These are phyloP conservation scores for Arctopsyche grandis DNA, from an alignment of 1,140 invertebrate species.

Conservation along the genomic window DNA sequence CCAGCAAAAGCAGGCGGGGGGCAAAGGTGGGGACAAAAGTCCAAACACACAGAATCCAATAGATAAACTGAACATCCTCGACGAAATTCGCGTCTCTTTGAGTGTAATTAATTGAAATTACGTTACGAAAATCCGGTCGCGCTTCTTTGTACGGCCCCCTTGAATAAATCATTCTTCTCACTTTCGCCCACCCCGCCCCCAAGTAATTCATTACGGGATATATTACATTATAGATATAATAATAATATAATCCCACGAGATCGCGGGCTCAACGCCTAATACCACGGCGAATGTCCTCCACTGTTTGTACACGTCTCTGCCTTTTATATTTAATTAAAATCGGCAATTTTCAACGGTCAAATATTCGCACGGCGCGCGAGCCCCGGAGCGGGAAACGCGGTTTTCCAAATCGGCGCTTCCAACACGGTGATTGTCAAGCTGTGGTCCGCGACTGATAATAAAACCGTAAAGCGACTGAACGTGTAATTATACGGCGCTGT, in stretches of 20 bases:
- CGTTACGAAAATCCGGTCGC: not conserved
- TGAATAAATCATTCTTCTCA: not conserved
- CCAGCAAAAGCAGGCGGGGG: no score
- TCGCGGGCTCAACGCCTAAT: no score
- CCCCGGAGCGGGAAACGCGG: not conserved
- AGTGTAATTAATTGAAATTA: slow-evolving; percentile 5
- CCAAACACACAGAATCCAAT: slow-evolving; percentile 1
- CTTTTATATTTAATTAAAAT: not conserved
- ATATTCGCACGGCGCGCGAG: not conserved
- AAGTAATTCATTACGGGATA: no score
- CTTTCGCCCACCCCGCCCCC: no score
- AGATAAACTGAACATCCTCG: not conserved
- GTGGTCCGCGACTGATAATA: not conserved
- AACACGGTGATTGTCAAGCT: not conserved
- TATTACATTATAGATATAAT: no score
- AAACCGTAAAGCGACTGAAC: not conserved
- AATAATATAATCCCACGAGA: no score
- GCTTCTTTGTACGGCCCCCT: not conserved
- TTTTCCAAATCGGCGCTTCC: slow-evolving; percentile 21
- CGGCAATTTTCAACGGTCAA: not conserved
- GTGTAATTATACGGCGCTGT: not conserved
- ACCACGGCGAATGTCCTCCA: no score
- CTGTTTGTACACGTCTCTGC: no score
- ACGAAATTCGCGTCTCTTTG: not conserved
- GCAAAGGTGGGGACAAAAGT: not conserved